Percentiles rank a stretch among this genome's conserved stretches.
phyloP scores from a whole-genome alignment of 2,113 vertebrate species.

The Perca schrenkii region DNA sequence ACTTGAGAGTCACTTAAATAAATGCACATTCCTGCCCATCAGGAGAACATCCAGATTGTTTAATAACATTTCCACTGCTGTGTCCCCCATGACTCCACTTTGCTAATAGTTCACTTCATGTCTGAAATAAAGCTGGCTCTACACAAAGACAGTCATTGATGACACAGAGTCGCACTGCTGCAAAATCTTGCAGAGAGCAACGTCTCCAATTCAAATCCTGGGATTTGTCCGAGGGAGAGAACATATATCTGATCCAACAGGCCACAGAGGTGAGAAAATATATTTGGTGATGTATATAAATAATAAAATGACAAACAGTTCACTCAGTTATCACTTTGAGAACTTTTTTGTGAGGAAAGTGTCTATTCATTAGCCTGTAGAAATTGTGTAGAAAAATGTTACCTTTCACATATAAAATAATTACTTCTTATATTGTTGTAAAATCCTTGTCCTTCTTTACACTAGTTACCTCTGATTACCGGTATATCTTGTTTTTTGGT shows the following conservation, averaged over 20 bases:
- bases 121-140: constrained; percentile 72
- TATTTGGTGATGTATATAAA: not conserved
- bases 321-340: not conserved
- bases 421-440: not conserved
- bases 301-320: not conserved
- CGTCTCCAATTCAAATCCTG: constrained; percentile 56
- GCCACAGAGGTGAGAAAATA: constrained; percentile 57
- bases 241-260: constrained; percentile 20
- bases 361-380: not conserved
- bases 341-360: not conserved
- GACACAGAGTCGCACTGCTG: constrained; percentile 26
- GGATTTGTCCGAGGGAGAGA: constrained; percentile 25
- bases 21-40: not conserved
- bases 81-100: constrained; percentile 83
- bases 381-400: not conserved
- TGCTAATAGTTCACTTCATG: constrained; percentile 80
- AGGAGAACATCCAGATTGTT: constrained; percentile 40
- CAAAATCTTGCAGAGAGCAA: constrained; percentile 43
- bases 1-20: not conserved
- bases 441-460: not conserved
- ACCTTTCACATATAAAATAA: not conserved
- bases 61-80: constrained; percentile 56
- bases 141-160: constrained; percentile 77
- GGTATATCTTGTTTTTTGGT: not conserved
- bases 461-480: not conserved